Percentiles rank a stretch among this genome's conserved stretches.
phyloP scores from a whole-genome alignment of 2,888 invertebrate species.

The Melitaea athalia region DNA sequence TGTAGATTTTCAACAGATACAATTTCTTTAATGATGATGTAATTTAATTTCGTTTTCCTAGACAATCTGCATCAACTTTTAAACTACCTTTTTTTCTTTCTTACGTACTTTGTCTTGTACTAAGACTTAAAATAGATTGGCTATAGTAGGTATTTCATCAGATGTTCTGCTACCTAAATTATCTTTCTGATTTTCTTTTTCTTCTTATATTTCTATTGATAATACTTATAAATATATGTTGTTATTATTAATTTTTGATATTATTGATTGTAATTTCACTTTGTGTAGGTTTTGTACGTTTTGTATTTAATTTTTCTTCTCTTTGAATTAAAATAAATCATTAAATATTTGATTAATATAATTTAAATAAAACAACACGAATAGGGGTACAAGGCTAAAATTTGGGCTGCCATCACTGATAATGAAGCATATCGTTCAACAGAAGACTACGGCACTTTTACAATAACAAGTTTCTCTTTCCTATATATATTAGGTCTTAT shows the following conservation, averaged over 20 bases:
- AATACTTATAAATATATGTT: too few relatives aligned
- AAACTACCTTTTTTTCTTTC: slow-evolving; percentile 59
- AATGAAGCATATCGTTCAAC: slow-evolving; percentile 81
- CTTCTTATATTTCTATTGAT: not conserved
- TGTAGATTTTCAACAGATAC: not conserved
- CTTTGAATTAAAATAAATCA: not conserved
- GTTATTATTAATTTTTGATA: too few relatives aligned
- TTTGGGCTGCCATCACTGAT: slow-evolving; percentile 75
- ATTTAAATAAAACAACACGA: slow-evolving; percentile 9
- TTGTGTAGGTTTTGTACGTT: not conserved
- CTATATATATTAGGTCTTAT: slow-evolving; percentile 79
- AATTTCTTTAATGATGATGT: slow-evolving; percentile 4
- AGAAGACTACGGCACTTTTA: slow-evolving; percentile 79
- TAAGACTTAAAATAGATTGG: slow-evolving; percentile 57
- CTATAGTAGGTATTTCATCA: slow-evolving; percentile 41
- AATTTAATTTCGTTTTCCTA: slow-evolving; percentile 39
- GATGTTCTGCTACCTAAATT: slow-evolving; percentile 13
- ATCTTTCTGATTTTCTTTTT: not conserved
- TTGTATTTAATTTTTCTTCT: not conserved
- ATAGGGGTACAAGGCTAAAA: slow-evolving; percentile 51
- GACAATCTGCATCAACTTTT: slow-evolving; percentile 47
- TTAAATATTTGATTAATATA: slow-evolving; percentile 19
- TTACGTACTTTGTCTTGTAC: slow-evolving; percentile 65
- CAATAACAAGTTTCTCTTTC: slow-evolving; percentile 77
- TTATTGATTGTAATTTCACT: not conserved